Base-by-base conservation (phyloP, 2,888 invertebrate species). In the Pseudeuparius sepicola region DNA sequence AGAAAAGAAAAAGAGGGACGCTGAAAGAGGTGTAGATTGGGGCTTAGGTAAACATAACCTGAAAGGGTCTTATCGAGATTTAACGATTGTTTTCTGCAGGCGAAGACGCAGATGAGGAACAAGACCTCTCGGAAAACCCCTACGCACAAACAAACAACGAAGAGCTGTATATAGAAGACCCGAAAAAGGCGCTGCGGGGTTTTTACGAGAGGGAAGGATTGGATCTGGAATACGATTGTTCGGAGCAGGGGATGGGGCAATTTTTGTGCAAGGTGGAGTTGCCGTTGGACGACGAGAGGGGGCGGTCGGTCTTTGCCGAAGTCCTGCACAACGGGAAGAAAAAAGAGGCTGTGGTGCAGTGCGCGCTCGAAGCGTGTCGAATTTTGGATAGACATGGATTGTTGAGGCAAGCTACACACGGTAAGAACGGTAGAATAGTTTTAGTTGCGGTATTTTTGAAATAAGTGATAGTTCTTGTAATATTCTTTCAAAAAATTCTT, bases 351-450 rank as follows among this genome's bases (percentile, higher is more conserved):
- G 89, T 94, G 0, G 61, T 84, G 0, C 89, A 90, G 31, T 93
- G 94, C 59, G 94, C 97, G 0, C 57, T 97, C 31, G 94, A 97
- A 62, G 96, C 96, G 0, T 98, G 97, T 56, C 66, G 89, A 45
- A 75, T 90, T 23, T 67, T 98, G 4, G 96, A 98, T 59, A 68
- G 85, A 20, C 77, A 85, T 38, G 93, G 92, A 1, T 67, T 93
- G 10, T 65, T 97, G 37, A 61, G 92, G 10, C 86, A 89, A 60
- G 78, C 92, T 0, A 82, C 75, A 51, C 90, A 92, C 57, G 89
- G 87, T 85, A 54, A 63, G 57, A 42, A 29, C 18, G 12, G 9
- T 11, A 18, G 12, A n/a, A n/a, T n/a, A n/a, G n/a, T n/a, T n/a
- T n/a, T n/a, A n/a, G n/a, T n/a, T n/a, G n/a, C n/a, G n/a, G n/a